Base-by-base conservation (phyloP, 2,888 invertebrate species). In the Lymantria monacha region DNA sequence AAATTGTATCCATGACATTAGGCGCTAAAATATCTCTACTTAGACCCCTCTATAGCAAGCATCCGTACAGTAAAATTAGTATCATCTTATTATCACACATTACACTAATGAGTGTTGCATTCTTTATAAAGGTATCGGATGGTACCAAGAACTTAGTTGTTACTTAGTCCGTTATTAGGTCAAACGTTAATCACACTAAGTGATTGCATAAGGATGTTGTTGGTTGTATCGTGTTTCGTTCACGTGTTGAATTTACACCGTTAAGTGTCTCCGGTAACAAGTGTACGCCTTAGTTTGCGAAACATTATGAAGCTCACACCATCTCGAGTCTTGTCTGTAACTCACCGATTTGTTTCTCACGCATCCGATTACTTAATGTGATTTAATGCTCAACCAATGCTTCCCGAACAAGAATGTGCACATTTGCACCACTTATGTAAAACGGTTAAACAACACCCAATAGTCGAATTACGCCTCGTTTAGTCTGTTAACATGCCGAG, bases 321-420 rank as follows among this genome's bases (percentile, higher is more conserved):
- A 66, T 72, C 71, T 64, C 58, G 50, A 54, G 57, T 54, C 70
- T 69, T 66, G 72, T 70, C 69, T 67, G 76, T 74, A 76, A 77
- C 71, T 66, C 63, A 69, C 74, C 59, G 66, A 72, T 71, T 72
- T 70, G 73, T 72, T 79, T 80, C 78, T 72, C 76, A 78, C 77
- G 78, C 72, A 62, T 76, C 70, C 52, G 58, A 61, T 76, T 73
- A 70, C 72, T 57, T 68, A 66, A 69, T 58, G 63, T 59, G 56
- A 71, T 70, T 68, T 70, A 67, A 69, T 66, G 62, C 69, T 54
- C 57, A 59, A 55, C 55, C 51, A 52, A 51, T 56, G 53, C 57
- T n/a, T 12, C 2, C 36, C 36, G 2, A 58, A 48, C 52, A 51
- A 59, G 60, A 60, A 51, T 15, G 43, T 59, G 52, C 44, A 51